phyloP scores from a whole-genome alignment of 92 coral and sea anemone genomes.

The Parazoanthus darwini region DNA sequence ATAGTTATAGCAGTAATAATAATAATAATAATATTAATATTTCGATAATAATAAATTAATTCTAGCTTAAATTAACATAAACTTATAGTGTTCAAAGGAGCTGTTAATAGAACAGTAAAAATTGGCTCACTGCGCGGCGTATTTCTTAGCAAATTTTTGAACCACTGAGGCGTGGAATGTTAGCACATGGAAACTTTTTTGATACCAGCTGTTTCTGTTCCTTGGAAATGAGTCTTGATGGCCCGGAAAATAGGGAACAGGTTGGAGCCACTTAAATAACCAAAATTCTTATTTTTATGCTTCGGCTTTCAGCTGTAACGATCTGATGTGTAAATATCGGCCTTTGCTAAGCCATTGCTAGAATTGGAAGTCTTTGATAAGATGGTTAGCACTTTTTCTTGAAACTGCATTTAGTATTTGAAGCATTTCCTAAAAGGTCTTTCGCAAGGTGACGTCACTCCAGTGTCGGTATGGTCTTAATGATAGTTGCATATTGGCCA shows the following conservation, averaged over 20 bases:
- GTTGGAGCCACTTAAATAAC: not conserved
- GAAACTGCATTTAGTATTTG: not conserved
- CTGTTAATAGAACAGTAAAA: not conserved
- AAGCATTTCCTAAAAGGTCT: not conserved
- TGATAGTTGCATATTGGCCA: not conserved
- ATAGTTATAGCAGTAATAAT: too few relatives aligned
- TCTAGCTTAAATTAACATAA: too few relatives aligned
- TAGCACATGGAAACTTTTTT: not conserved
- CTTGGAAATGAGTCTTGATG: not conserved
- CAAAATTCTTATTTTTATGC: not conserved
- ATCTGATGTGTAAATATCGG: not conserved
- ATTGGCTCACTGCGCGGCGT: not conserved
- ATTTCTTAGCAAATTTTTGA: not conserved
- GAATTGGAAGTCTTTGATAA: not conserved
- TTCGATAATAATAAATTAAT: too few relatives aligned
- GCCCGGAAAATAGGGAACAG: not conserved
- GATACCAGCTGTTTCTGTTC: too few relatives aligned
- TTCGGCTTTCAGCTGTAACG: not conserved
- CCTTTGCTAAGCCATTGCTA: not conserved
- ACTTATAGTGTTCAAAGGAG: too few relatives aligned
- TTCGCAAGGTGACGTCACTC: not conserved
- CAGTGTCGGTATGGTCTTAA: not conserved
- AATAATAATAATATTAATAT: too few relatives aligned
- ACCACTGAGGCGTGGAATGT: not conserved
- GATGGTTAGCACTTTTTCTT: not conserved